phyloP scores from a whole-genome alignment of 2,113 vertebrate species.

The Lagopus muta region DNA sequence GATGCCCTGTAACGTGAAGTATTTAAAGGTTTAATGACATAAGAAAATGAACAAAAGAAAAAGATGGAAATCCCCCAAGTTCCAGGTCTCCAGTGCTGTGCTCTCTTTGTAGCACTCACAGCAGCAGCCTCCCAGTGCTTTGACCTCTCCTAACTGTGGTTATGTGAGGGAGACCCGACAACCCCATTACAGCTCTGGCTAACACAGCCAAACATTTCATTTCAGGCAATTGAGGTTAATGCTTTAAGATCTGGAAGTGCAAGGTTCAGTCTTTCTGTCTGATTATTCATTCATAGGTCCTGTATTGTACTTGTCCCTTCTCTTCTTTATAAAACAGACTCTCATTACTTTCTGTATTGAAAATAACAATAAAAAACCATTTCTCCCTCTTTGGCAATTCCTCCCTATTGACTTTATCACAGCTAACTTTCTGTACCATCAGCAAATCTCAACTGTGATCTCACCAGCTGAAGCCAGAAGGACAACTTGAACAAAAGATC shows the following conservation, averaged over 20 bases:
- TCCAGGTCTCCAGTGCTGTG: accelerated
- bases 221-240: neutral
- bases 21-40: neutral
- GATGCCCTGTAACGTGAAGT: neutral
- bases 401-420: neutral
- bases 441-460: neutral
- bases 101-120: neutral
- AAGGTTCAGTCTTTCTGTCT: neutral
- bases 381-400: neutral
- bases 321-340: neutral
- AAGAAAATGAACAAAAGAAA: neutral
- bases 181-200: neutral
- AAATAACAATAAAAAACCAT: neutral
- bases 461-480: neutral
- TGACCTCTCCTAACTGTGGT: neutral
- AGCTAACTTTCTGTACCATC: neutral
- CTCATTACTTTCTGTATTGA: neutral
- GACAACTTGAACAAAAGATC: neutral
- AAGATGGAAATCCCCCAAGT: neutral
- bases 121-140: neutral
- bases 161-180: neutral
- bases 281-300: neutral
- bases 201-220: neutral
- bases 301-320: neutral
- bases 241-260: neutral